These are phyloP conservation scores for Drosophila crucigera DNA, from an alignment of 2,888 invertebrate species.

Conservation along the genomic window DNA sequence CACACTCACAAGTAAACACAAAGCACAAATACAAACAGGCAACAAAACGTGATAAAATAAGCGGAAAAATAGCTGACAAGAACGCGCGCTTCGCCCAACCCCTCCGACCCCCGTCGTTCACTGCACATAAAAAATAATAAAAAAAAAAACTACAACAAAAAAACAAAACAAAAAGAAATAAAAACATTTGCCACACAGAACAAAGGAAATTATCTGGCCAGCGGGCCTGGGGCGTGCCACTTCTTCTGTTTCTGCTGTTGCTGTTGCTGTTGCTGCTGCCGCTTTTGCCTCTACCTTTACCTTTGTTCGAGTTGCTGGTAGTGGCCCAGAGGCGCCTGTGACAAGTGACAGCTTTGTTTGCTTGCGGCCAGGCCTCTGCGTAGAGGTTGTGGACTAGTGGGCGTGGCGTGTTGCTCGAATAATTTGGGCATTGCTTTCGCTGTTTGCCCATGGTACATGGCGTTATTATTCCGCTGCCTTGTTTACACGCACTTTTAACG, in stretches of 20 bases:
- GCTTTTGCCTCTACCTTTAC: conserved; percentile 10
- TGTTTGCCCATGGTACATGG: conserved; percentile 54
- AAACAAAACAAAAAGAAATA: conserved; percentile 39
- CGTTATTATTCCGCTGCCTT: conserved; percentile 62
- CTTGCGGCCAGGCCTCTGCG: conserved; percentile 31
- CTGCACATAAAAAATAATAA: conserved; percentile 5
- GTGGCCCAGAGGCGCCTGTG: conserved; percentile 48
- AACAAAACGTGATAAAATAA: conserved; percentile 74
- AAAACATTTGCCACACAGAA: conserved; percentile 62
- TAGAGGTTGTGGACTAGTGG: neutral
- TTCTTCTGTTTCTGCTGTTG: neutral
- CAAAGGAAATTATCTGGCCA: conserved; percentile 80
- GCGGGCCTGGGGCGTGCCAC: conserved; percentile 36
- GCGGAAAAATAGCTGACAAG: conserved; percentile 74
- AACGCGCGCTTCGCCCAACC: conserved; percentile 9
- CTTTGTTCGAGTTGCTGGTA: conserved; percentile 26
- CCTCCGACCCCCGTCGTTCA: neutral
- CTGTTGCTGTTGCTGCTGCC: neutral
- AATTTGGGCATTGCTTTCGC: conserved; percentile 70
- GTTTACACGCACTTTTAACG: conserved; percentile 79
- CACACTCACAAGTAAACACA: conserved; percentile 44
- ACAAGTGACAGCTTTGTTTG: conserved; percentile 78
- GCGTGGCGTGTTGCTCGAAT: conserved; percentile 50
- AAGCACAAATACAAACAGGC: conserved; percentile 47
- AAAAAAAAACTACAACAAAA: conserved; percentile 19